phyloP scores from a whole-genome alignment of 2,113 vertebrate genomes.

The Semicossyphus pulcher region DNA sequence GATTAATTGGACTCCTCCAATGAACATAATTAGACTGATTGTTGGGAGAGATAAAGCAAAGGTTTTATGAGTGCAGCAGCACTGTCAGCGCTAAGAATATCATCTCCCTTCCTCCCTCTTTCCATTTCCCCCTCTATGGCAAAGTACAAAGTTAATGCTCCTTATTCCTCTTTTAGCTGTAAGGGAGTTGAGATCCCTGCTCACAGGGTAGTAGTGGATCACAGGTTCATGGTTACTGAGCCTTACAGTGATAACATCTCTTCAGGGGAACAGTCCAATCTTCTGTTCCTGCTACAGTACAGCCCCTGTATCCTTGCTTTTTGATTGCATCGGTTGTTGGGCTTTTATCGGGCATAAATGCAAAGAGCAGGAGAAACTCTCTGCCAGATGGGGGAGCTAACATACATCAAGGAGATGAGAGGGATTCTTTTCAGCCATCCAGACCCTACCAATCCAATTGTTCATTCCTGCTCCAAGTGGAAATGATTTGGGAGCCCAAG shows the following conservation, averaged over 20 bases:
- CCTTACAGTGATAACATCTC: slow-evolving; percentile 62
- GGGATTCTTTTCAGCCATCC: slow-evolving; percentile 49
- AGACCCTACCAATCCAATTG: slow-evolving; percentile 67
- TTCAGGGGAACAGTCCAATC: slow-evolving; percentile 58
- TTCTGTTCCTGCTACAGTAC: slow-evolving; percentile 44
- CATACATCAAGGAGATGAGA: slow-evolving; percentile 38
- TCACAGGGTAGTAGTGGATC: slow-evolving; percentile 57
- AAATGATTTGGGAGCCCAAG: slow-evolving; percentile 72
- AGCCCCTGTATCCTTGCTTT: slow-evolving; percentile 26
- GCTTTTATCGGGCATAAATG: slow-evolving; percentile 52
- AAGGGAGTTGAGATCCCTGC: slow-evolving; percentile 58
- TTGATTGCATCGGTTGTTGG: slow-evolving; percentile 54
- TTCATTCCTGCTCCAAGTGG: slow-evolving; percentile 70
- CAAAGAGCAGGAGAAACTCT: slow-evolving; percentile 22
- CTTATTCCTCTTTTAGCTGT: slow-evolving; percentile 62
- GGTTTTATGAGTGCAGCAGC: slow-evolving; percentile 84
- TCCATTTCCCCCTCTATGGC: slow-evolving; percentile 48
- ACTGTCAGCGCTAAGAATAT: slow-evolving; percentile 76
- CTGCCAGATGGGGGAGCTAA: slow-evolving; percentile 48
- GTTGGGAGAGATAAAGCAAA: slow-evolving; percentile 86
- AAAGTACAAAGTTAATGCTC: slow-evolving; percentile 58
- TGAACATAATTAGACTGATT: slow-evolving; percentile 93
- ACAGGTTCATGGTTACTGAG: slow-evolving; percentile 61
- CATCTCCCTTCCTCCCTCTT: slow-evolving; percentile 52
- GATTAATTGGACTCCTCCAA: slow-evolving; percentile 91